These are phyloP conservation scores for Malthinus flaveolus DNA, from an alignment of 2,888 invertebrate genomes.

Conservation along the genomic window DNA sequence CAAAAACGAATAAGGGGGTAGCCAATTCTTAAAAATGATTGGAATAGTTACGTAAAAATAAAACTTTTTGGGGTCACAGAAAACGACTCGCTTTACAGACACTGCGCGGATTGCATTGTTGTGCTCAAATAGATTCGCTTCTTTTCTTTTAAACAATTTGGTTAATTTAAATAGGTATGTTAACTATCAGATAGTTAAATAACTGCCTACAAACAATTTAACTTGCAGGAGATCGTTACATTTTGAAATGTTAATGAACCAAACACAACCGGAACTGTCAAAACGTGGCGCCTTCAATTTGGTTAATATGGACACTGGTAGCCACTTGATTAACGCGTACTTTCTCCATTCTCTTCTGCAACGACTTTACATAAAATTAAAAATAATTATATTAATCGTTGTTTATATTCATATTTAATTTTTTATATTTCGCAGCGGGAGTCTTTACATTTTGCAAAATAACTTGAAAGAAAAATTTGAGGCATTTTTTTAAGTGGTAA, in stretches of 20 bases:
- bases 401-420: too few relatives aligned
- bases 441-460: too few relatives aligned
- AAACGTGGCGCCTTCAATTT: conserved; percentile 26
- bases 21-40: too few relatives aligned
- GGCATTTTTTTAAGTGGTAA: too few relatives aligned
- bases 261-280: conserved; percentile 25
- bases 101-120: neutral
- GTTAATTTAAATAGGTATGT: neutral
- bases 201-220: neutral
- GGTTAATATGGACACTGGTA: conserved; percentile 26
- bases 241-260: conserved; percentile 1
- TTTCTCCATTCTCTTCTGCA: conserved; percentile 16
- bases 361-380: too few relatives aligned
- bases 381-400: too few relatives aligned
- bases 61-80: neutral
- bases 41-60: too few relatives aligned
- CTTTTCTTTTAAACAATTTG: neutral
- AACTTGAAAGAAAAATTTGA: too few relatives aligned
- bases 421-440: too few relatives aligned
- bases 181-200: neutral
- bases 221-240: neutral
- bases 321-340: conserved; percentile 22
- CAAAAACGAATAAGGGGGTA: too few relatives aligned
- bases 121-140: too few relatives aligned
- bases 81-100: neutral